Percentiles rank a stretch among this genome's conserved stretches.
These are phyloP conservation scores for Gymnothorax reevesii DNA, from an alignment of 2,797 vertebrate species.

Conservation along the genomic window DNA sequence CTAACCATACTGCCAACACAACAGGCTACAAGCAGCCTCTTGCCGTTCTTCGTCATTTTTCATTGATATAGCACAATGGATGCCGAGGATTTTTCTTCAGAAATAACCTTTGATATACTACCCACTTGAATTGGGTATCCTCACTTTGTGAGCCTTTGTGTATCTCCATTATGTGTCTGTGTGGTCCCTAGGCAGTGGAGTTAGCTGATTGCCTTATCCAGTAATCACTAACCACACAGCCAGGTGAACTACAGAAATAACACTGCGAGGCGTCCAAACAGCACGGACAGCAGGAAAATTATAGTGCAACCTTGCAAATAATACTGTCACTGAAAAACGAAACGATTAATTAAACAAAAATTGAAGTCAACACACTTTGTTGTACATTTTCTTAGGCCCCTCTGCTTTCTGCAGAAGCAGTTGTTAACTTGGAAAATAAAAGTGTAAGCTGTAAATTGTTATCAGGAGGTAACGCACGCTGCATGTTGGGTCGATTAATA, in stretches of 20 bases:
- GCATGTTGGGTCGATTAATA: background rate
- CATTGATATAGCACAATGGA: background rate
- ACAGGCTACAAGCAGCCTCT: constrained; percentile 53
- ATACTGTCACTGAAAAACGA: background rate
- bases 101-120: background rate
- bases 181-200: constrained; percentile 87
- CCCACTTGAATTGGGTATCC: background rate
- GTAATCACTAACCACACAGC: constrained; percentile 87
- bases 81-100: background rate
- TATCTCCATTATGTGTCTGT: constrained; percentile 49
- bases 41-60: background rate
- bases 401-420: too few relatives aligned
- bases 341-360: background rate
- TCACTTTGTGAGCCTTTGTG: background rate
- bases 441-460: background rate
- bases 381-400: background rate
- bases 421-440: background rate
- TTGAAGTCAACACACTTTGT: background rate
- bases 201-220: constrained; percentile 82
- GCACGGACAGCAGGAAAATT: background rate
- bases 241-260: constrained; percentile 49
- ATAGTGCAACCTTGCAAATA: background rate
- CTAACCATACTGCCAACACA: constrained; percentile 84
- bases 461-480: background rate
- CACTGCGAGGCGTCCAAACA: background rate